These are phyloP conservation scores for Campoplex capitator DNA, from an alignment of 2,888 invertebrate species.

Conservation along the genomic window DNA sequence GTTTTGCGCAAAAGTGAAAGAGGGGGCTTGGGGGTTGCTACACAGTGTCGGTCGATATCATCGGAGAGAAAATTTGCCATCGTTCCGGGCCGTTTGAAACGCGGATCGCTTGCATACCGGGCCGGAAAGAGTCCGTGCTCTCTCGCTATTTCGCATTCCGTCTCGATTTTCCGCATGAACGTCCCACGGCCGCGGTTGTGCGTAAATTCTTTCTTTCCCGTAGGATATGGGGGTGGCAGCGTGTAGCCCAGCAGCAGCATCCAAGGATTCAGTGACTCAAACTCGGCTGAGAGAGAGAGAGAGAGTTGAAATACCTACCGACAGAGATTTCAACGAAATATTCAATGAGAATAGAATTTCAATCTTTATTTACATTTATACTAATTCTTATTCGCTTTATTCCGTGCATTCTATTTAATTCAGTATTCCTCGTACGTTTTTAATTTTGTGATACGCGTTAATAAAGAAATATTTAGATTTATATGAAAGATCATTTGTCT, in stretches of 20 bases:
- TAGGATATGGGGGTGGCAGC: background rate
- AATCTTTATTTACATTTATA: background rate
- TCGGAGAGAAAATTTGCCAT: slow-evolving; percentile 78
- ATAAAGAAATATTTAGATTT: slow-evolving; percentile 6
- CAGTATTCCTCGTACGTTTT: background rate
- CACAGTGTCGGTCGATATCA: slow-evolving; percentile 72
- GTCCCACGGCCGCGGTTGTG: slow-evolving; percentile 63
- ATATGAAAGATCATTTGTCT: slow-evolving; percentile 31
- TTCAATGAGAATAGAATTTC: background rate
- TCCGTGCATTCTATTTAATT: background rate
- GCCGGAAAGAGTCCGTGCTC: slow-evolving; percentile 26
- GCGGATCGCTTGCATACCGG: slow-evolving; percentile 60
- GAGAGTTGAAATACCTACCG: background rate
- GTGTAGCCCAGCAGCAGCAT: background rate
- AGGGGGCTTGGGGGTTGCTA: background rate
- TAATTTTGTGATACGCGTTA: background rate
- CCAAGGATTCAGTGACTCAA: background rate
- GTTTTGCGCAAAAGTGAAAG: slow-evolving; percentile 14
- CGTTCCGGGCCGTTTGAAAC: slow-evolving; percentile 76
- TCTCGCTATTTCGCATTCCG: slow-evolving; percentile 76
- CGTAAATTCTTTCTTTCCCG: slow-evolving; percentile 69
- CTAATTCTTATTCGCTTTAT: background rate
- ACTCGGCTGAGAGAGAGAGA: background rate
- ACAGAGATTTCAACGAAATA: background rate
- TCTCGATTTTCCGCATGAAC: slow-evolving; percentile 78